Conservation (phyloP, 1,140 invertebrate genomes). For the Drosophila kohkoa region DNA sequence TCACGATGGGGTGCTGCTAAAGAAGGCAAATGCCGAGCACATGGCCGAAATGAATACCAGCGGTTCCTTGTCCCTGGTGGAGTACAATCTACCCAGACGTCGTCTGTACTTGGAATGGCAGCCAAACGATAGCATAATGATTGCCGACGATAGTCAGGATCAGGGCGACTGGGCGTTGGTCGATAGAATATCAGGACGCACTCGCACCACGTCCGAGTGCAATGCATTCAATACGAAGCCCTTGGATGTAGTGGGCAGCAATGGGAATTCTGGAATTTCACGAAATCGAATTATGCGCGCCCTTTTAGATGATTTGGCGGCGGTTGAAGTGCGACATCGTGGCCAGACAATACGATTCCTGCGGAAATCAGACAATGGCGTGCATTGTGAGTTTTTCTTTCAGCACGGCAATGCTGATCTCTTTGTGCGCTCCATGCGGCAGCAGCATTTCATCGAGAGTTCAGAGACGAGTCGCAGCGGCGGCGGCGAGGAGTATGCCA, state of each 20-base stretch:
- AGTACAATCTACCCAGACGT: constrained; percentile 82
- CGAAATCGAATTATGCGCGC: constrained; percentile 88
- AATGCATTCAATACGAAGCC: constrained; percentile 79
- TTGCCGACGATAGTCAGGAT: constrained; percentile 91
- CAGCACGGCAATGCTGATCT: constrained; percentile 93
- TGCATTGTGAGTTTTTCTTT: constrained; percentile 93
- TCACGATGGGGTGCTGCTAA: constrained; percentile 88
- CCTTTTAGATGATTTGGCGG: constrained; percentile 88
- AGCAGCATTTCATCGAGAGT: constrained; percentile 73
- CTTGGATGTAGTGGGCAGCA: constrained; percentile 33
- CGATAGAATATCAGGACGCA: constrained; percentile 88
- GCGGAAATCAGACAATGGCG: constrained; percentile 89
- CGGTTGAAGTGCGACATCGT: constrained; percentile 88
- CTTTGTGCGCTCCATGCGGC: constrained; percentile 89
- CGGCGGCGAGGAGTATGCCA: constrained; percentile 67
- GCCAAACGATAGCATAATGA: constrained; percentile 90
- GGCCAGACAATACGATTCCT: constrained; percentile 90
- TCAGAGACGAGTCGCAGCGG: constrained; percentile 31
- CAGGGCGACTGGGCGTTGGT: constrained; percentile 92
- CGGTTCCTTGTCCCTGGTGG: constrained; percentile 87
- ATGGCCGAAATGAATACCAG: constrained; percentile 87
- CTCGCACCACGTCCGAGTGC: constrained; percentile 85
- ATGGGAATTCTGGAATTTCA: constrained; percentile 36
- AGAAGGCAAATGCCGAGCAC: constrained; percentile 86
- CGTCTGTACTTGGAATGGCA: constrained; percentile 91